Base-by-base conservation (phyloP, 2,797 vertebrate genomes). In the Brachymystax lenok region DNA sequence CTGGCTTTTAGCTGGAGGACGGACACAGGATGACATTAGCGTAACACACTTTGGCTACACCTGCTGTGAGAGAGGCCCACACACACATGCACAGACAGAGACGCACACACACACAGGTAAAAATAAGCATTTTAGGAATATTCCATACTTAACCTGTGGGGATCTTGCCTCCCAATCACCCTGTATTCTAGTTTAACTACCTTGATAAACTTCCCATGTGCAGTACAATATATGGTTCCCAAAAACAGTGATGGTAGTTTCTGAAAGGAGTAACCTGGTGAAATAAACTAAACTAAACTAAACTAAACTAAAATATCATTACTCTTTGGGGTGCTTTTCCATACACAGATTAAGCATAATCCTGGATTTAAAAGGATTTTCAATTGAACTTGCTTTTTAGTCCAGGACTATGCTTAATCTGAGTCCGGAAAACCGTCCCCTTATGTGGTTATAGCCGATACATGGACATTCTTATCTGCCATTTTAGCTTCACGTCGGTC, bases 191-290 rank as follows among this genome's bases (percentile, higher is more conserved):
- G 85, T 84, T 83, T 78, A 51, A 0, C 77, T 74, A 84, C 88
- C 82, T 90, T 87, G 90, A 92, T 91, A 92, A 93, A 91, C 92
- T 93, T 92, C 16, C 24, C 90, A 89, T 88, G 87, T 51, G 21
- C 46, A 19, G 5, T 14, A 52, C 46, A 24, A 28, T 27, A 70
- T 19, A 10, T 51, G 69, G 1, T 4, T 51, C 40, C 21, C 40
- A 70, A 70, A 24, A 50, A 61, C 56, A n/a, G 56, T 24, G 21
- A 27, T 70, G 5, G 19, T 40, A 19, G 69, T 70, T 50, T 10
- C 69, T 6, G 35, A 70, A 21, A 4, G 2, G 33, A 46, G 86
- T 86, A 84, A 87, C 79, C 75, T 82, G 86, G 84, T 81, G 85
- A 79, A 87, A 88, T 85, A 70, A 69, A 69, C 67, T 6, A 5